Conservation (phyloP, 2,113 vertebrate genomes). For the Todiramphus chloris region DNA sequence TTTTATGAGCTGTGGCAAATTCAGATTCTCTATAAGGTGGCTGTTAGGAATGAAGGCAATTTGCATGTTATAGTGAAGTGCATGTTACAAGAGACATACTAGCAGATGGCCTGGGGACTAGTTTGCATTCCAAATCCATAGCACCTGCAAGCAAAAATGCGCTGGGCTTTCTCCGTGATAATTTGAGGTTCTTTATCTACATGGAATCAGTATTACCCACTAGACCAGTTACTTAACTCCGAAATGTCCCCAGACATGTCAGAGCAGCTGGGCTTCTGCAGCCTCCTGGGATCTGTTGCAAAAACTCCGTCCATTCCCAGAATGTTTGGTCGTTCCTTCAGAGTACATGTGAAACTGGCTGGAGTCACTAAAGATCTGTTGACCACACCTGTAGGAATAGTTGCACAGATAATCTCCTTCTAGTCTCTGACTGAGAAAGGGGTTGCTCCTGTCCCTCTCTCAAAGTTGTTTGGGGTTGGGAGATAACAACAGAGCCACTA, state of each 20-base stretch:
- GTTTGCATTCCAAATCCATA: conserved; percentile 1
- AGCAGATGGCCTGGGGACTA: conserved; percentile 24
- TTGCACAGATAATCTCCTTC: background rate
- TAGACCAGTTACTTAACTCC: background rate
- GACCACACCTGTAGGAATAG: background rate
- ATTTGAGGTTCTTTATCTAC: background rate
- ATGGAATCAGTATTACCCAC: background rate
- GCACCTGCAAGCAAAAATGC: conserved; percentile 18
- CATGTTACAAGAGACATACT: conserved; percentile 4
- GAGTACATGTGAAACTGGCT: background rate
- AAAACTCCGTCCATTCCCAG: rapidly evolving
- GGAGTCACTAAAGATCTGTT: background rate
- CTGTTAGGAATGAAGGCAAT: conserved; percentile 11
- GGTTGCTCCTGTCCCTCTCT: background rate
- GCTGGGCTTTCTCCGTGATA: background rate
- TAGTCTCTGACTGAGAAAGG: background rate
- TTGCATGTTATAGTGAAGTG: conserved; percentile 3
- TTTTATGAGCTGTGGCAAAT: conserved; percentile 34
- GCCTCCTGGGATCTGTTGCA: background rate
- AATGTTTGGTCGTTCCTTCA: background rate
- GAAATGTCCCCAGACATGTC: rapidly evolving
- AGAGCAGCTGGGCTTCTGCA: background rate
- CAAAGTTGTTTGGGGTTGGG: background rate
- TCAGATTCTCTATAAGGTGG: background rate
- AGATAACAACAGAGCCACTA: background rate